Base-by-base conservation (phyloP, 2,797 vertebrate genomes). In the Rhynchonycteris naso region DNA sequence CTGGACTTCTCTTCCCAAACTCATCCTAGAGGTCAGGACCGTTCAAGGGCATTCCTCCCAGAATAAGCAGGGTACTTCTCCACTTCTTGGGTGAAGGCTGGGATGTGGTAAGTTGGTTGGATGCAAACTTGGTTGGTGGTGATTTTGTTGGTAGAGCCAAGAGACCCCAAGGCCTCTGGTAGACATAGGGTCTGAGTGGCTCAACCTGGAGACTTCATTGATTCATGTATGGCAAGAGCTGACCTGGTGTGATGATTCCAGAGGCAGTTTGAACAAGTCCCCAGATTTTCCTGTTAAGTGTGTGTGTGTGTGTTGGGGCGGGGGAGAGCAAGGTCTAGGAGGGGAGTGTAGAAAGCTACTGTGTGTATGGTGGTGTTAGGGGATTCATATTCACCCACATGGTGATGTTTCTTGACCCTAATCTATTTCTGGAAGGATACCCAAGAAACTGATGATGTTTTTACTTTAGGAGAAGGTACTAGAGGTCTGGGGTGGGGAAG, bases 391-490 rank as follows among this genome's bases (percentile, higher is more conserved):
- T 21, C 26, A 24, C 33, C 65, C 18, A 30, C 3, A 1, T 4
- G 38, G 56, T 38, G 85, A 16, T 54, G 1, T 19, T 10, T n/a
- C 47, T 50, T 72, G 38, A 35, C 43, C 16, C 30, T 54, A 8
- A 22, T 69, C 76, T 11, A 35, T 35, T 72, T 30, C 35, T 75
- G 56, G 54, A 92, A 85, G 59, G 28, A 22, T 26, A 3, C 4
- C 0, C 38, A 35, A 43, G 38, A 80, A 72, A 58, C 75, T 56
- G 16, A 59, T 68, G 68, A 82, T 52, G 47, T 9, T 38, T 80
- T 74, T 71, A 85, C 59, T 87, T 96, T 92, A 81, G 85, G 61
- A 71, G 78, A 82, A 75, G 38, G 16, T 22, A 21, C 33, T 30
- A 35, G 38, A 5, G 16, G 21, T 69, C 47, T 6, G 8, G 16